Conservation (phyloP, 2,888 invertebrate species). For the Agrotis ipsilon region DNA sequence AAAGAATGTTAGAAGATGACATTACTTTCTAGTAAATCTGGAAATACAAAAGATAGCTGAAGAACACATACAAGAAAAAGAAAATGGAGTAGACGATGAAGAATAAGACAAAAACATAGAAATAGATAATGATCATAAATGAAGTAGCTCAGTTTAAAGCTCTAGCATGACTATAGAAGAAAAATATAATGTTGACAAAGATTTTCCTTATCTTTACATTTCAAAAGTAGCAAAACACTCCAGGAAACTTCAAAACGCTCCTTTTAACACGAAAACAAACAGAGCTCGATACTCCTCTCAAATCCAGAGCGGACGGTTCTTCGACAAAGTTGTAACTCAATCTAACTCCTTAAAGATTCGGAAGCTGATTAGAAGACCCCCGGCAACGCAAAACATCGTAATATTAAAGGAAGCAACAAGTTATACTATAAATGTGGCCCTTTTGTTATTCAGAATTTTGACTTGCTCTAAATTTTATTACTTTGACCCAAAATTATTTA, state of each 20-base stretch:
- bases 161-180: neutral
- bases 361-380: constrained; percentile 76
- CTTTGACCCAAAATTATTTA: constrained; percentile 52
- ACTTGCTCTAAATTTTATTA: constrained; percentile 48
- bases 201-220: constrained; percentile 18
- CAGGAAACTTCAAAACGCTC: constrained; percentile 48
- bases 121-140: neutral
- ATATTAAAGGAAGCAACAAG: constrained; percentile 76
- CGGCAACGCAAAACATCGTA: constrained; percentile 69
- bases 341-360: constrained; percentile 80
- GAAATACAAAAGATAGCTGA: too few relatives aligned
- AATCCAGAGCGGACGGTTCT: constrained; percentile 67
- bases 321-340: constrained; percentile 78
- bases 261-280: constrained; percentile 63
- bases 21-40: too few relatives aligned
- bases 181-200: constrained; percentile 1
- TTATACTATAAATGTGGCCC: constrained; percentile 69
- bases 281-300: constrained; percentile 56
- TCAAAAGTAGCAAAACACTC: constrained; percentile 28
- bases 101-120: neutral
- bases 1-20: too few relatives aligned
- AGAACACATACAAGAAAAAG: too few relatives aligned
- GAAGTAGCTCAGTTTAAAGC: neutral
- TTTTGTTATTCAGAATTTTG: constrained; percentile 65
- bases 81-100: too few relatives aligned